Conservation (phyloP, 2,888 invertebrate genomes). For the Strigamia maritima region DNA sequence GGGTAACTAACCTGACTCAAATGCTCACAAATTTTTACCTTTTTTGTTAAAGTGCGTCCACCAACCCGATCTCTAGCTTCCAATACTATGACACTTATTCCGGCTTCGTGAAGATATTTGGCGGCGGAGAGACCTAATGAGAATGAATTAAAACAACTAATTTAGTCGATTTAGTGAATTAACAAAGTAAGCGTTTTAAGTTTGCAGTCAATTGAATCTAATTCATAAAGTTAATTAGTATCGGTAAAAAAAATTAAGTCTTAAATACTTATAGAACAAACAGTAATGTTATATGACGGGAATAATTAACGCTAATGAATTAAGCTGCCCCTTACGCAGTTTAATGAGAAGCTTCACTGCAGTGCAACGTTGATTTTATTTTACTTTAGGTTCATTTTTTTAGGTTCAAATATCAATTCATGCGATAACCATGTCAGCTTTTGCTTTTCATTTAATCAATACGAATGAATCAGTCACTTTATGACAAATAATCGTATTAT, state of each 20-base stretch:
- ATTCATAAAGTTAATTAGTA: background rate
- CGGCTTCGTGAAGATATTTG: slow-evolving; percentile 46
- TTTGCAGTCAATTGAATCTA: slow-evolving; percentile 1
- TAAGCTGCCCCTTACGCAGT: background rate
- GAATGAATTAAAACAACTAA: background rate
- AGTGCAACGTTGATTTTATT: background rate
- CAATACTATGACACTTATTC: slow-evolving; percentile 48
- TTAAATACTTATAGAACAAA: background rate
- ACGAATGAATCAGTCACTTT: background rate
- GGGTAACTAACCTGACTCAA: background rate
- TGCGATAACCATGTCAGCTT: background rate
- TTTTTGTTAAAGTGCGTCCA: slow-evolving; percentile 49
- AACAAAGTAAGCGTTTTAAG: background rate
- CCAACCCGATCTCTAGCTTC: slow-evolving; percentile 51
- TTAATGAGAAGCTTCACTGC: background rate
- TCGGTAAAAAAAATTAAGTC: background rate
- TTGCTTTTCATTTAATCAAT: background rate
- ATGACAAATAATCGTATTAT: background rate
- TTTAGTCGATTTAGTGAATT: background rate
- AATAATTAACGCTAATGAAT: background rate
- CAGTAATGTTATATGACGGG: background rate
- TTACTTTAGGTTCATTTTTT: background rate
- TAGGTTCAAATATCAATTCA: background rate
- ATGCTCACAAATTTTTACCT: slow-evolving; percentile 43
- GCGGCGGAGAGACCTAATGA: slow-evolving; percentile 49